These are phyloP conservation scores for Limnephilus marmoratus DNA, from an alignment of 2,888 invertebrate species.

Conservation along the genomic window DNA sequence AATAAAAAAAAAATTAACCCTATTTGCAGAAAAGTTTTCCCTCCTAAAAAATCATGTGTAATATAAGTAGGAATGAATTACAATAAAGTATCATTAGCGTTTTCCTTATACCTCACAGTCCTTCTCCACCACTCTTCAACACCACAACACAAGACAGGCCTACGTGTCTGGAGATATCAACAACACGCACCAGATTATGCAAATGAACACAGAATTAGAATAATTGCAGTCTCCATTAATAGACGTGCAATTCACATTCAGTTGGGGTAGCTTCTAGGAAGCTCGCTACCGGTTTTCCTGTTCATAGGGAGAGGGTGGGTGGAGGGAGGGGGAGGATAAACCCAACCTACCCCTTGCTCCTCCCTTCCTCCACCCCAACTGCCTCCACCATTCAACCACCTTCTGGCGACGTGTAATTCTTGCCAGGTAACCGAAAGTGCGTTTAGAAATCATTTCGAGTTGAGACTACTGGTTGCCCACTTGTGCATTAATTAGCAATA, in stretches of 20 bases:
- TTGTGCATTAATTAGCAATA: not conserved
- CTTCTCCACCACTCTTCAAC: not conserved
- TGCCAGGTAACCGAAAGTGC: not conserved
- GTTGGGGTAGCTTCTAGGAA: slow-evolving; percentile 17
- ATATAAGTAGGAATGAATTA: not conserved
- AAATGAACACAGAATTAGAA: slow-evolving; percentile 13
- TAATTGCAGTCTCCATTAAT: slow-evolving; percentile 12
- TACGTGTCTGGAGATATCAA: not conserved
- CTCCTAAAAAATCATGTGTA: not conserved
- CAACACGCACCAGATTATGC: slow-evolving; percentile 11
- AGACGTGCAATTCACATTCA: slow-evolving; percentile 2
- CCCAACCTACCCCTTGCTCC: slow-evolving; percentile 5
- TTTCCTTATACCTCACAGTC: not conserved
- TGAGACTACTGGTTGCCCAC: not conserved
- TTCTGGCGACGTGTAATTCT: not conserved
- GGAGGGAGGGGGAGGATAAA: slow-evolving; percentile 7
- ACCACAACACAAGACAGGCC: not conserved
- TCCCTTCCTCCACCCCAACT: not conserved
- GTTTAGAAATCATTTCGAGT: not conserved
- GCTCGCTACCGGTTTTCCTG: slow-evolving; percentile 10
- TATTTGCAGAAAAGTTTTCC: not conserved
- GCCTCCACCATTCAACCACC: not conserved
- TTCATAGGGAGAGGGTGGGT: not conserved
- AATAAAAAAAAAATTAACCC: not conserved
- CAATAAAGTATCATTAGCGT: not conserved